Evolutionary conservation across 2,113 vertebrate species (phyloP).

Genomic region (Corydoras sp.): DNA sequence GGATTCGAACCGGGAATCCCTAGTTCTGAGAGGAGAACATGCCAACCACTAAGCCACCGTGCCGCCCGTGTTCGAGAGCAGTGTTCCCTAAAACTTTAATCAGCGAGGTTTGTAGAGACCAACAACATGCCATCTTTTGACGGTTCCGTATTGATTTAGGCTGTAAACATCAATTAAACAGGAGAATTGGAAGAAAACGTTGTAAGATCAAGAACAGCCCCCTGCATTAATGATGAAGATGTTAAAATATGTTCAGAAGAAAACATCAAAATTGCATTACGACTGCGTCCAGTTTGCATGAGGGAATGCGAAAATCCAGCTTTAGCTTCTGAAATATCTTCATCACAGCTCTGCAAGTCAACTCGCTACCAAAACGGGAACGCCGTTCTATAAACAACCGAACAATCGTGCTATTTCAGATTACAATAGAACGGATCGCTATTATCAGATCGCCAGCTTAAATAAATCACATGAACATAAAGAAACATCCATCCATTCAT

Average conservation of each 20-base stretch:
- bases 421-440: too few relatives aligned
- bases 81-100: neutral
- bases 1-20: too few relatives aligned
- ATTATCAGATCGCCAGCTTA: too few relatives aligned
- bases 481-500: too few relatives aligned
- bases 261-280: conserved; percentile 1
- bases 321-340: neutral
- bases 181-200: neutral
- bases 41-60: neutral
- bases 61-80: neutral
- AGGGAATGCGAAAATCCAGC: neutral
- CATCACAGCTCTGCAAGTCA: neutral
- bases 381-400: too few relatives aligned
- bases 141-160: neutral
- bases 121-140: neutral
- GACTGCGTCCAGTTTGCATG: neutral
- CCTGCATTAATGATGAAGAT: conserved; percentile 13
- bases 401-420: neutral
- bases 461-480: too few relatives aligned
- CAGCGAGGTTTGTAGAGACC: neutral
- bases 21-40: too few relatives aligned
- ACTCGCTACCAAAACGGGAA: too few relatives aligned
- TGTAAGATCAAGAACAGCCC: conserved; percentile 3
- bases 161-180: conserved; percentile 12
- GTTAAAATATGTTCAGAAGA: conserved; percentile 12